Evolutionary conservation across 1,140 invertebrate species (phyloP).

Genomic region (Bradynema listronoti): DNA sequence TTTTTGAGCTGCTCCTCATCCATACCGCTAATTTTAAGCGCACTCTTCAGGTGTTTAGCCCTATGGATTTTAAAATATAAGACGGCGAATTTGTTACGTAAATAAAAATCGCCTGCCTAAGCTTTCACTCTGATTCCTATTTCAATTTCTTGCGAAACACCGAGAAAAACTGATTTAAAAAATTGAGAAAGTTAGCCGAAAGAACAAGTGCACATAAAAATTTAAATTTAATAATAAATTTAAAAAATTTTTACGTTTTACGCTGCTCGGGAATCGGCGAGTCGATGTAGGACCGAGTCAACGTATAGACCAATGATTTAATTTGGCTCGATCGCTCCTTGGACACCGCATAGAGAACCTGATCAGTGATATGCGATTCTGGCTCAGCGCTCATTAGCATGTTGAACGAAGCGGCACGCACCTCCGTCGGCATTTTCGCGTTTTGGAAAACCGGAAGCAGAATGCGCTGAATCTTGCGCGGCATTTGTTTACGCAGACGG

Average conservation of each 20-base stretch:
- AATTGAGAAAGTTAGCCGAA: not conserved
- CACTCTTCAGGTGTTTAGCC: slow-evolving; percentile 30
- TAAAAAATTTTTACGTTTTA: slow-evolving; percentile 18
- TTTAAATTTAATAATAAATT: not conserved
- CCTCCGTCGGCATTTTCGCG: slow-evolving; percentile 31
- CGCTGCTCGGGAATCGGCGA: slow-evolving; percentile 29
- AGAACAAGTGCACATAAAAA: not conserved
- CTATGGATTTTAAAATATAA: slow-evolving; percentile 3
- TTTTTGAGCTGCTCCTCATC: slow-evolving; percentile 30
- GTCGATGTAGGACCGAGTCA: slow-evolving; percentile 31
- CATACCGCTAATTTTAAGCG: slow-evolving; percentile 33
- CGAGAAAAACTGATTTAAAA: not conserved
- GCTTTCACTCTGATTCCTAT: not conserved
- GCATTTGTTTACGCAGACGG: slow-evolving; percentile 23
- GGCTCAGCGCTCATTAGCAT: slow-evolving; percentile 34
- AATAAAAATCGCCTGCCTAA: not conserved
- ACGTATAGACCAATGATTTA: slow-evolving; percentile 34
- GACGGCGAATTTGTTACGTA: not conserved
- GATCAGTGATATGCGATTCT: slow-evolving; percentile 23
- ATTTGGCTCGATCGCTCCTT: slow-evolving; percentile 35
- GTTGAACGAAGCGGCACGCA: slow-evolving; percentile 41
- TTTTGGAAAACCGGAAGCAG: slow-evolving; percentile 42
- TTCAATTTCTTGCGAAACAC: not conserved
- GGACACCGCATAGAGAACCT: slow-evolving; percentile 23
- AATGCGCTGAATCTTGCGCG: slow-evolving; percentile 33